A percentile compares a stretch with the other conserved stretches of the same genome.
These are phyloP conservation scores for Sinonovacula constricta DNA, from an alignment of 1,140 invertebrate species.

Conservation along the genomic window DNA sequence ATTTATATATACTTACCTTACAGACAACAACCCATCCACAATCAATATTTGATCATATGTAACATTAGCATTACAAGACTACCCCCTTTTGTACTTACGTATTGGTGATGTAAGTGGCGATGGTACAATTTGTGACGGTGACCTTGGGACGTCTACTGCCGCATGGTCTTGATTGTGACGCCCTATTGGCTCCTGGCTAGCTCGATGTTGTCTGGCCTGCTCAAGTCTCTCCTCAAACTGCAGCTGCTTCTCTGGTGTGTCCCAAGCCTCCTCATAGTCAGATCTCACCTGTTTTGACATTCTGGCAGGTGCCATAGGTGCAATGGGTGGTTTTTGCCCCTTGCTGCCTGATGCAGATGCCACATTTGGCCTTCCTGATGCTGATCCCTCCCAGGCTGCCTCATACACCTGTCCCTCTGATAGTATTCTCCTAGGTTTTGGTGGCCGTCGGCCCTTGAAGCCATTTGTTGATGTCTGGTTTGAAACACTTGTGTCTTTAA, in stretches of 20 bases:
- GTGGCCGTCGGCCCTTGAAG: too few relatives aligned
- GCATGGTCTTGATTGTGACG: too few relatives aligned
- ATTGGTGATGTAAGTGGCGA: background rate
- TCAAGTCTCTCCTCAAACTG: constrained; percentile 62
- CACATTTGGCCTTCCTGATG: background rate
- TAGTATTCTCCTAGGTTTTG: too few relatives aligned
- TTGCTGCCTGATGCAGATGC: background rate
- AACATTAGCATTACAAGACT: too few relatives aligned
- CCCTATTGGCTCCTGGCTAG: constrained; percentile 14
- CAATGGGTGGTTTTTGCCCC: too few relatives aligned
- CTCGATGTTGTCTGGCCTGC: constrained; percentile 26
- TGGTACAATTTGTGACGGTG: background rate
- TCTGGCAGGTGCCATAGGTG: background rate
- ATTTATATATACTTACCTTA: too few relatives aligned
- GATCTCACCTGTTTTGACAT: background rate
- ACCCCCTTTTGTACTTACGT: too few relatives aligned
- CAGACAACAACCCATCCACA: too few relatives aligned
- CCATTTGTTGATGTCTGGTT: too few relatives aligned
- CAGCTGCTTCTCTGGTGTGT: constrained; percentile 57
- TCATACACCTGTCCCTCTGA: too few relatives aligned
- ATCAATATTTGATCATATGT: too few relatives aligned
- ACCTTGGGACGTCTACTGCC: too few relatives aligned
- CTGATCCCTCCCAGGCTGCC: background rate
- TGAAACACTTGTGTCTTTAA: background rate
- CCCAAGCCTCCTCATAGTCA: constrained; percentile 68